Base-by-base conservation (phyloP, 2,797 vertebrate species). In the Lerista edwardsae region DNA sequence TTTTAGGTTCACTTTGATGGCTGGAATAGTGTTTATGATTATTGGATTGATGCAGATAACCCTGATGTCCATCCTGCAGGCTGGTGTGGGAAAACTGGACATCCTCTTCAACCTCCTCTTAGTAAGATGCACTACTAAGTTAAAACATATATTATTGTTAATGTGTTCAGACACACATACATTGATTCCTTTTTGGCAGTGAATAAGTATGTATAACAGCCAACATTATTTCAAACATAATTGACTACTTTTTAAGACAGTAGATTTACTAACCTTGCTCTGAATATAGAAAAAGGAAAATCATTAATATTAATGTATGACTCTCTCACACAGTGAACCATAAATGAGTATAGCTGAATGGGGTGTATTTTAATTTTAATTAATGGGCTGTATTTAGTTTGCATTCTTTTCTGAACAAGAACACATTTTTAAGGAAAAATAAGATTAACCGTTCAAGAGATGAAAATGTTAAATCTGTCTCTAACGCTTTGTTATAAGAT, bases 1-100 rank as follows among this genome's bases (percentile, higher is more conserved):
- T 83, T 90, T 75, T 86, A 98, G 97, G 93, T 98, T 71, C 97
- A 98, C 93, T 97, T 97, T 92, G 97, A 98, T 88, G 97, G 97
- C 91, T 98, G 97, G 97, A 96, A 94, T 61, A 95, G 94, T 82
- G 96, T 97, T 89, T 97, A 97, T 80, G 97, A 97, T 93, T 97
- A 96, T 90, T 98, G 97, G 97, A 93, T 95, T 87, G 97, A 98
- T 84, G 95, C 97, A 2, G 97, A 98, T 92, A 97, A 95, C 85
- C 95, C 97, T 5, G 97, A 97, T 65, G 96, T 97, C 87, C 97
- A 97, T 91, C 97, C 97, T 14, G 97, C 97, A 14, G 97, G 97
- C 89, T 98, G 97, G 97, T 97, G 97, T 87, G 93, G 94, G 27
- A 98, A 97, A 94, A 97, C 97, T 0, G 97, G 97, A 57, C 97